Evolutionary conservation across 37 sponge, comb jelly and placozoan species (phyloP), one percentile per base, ranked within the genome.

Genomic region (Petrosia ficiformis): DNA sequence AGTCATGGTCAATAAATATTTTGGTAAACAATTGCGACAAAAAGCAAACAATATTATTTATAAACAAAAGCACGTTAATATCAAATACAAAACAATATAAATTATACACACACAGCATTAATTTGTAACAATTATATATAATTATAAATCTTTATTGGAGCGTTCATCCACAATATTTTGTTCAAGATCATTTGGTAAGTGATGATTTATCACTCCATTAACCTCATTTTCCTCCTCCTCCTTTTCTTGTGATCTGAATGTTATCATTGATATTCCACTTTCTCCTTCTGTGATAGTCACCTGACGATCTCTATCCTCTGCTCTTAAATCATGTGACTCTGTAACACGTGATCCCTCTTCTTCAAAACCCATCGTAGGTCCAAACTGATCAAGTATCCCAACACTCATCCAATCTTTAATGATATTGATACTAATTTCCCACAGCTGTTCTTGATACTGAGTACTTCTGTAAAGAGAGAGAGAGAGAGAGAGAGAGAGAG

Each of bases 371-470:
- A 61, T 11, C 11, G 35, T 35, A 24, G 69, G 75, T 2, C 78
- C 64, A 60, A 61, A 75, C 42, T 75, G 24, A 25, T 59, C 39
- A 54, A 16, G 59, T 36, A 75, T 31, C 25, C 38, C 37, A 30
- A 36, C 42, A 3, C 58, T 57, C 35, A 75, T 34, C 35, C 39
- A 59, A 6, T 75, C 76, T 65, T 75, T 75, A 24, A 75, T 29
- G 22, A 75, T 31, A 14, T 60, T 59, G 32, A 57, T 35, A 35
- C 76, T 75, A 37, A 75, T 75, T 24, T 59, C 63, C 76, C 76
- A 75, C 40, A 75, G 39, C 64, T 75, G 63, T 65, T 75, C 76
- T 34, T 75, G 76, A 4, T 31, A 31, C 6, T 75, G 36, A 24
- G 39, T n/a, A 75, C 60, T 60, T 33, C 76, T 75, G 59, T 25